Percentiles rank a stretch among this genome's conserved stretches.
These are phyloP conservation scores for Miltochrista miniata DNA, from an alignment of 2,888 invertebrate species.

Conservation along the genomic window DNA sequence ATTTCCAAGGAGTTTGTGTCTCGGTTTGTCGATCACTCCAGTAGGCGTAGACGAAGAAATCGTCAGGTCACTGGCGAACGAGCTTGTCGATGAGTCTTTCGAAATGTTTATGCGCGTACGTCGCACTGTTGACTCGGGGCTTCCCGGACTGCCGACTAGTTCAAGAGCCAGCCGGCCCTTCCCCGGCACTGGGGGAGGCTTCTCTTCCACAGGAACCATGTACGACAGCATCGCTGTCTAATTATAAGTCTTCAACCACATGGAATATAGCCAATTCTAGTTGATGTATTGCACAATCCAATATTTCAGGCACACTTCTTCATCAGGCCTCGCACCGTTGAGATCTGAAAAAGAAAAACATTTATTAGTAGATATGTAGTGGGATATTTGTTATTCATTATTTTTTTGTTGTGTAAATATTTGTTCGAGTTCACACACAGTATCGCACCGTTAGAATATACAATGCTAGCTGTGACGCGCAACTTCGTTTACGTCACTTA, in stretches of 20 bases:
- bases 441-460: background rate
- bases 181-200: slow-evolving; percentile 86
- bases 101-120: slow-evolving; percentile 68
- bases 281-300: slow-evolving; percentile 3
- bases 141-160: slow-evolving; percentile 65
- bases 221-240: slow-evolving; percentile 88
- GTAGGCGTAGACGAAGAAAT: slow-evolving; percentile 85
- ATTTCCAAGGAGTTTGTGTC: slow-evolving; percentile 87
- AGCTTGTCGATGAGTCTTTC: slow-evolving; percentile 89
- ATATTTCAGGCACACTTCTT: slow-evolving; percentile 15
- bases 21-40: slow-evolving; percentile 85
- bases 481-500: too few relatives aligned
- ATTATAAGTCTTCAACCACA: slow-evolving; percentile 25
- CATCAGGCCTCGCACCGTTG: slow-evolving; percentile 35
- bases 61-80: slow-evolving; percentile 87
- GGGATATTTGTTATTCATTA: background rate
- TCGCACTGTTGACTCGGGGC: slow-evolving; percentile 61
- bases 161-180: slow-evolving; percentile 81
- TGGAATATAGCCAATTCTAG: slow-evolving; percentile 15
- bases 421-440: background rate
- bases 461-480: too few relatives aligned
- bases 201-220: slow-evolving; percentile 91
- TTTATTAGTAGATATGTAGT: slow-evolving; percentile 6
- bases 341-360: slow-evolving; percentile 56
- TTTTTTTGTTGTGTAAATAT: slow-evolving; percentile 5